Evolutionary conservation across 1,140 invertebrate genomes (phyloP).

Genomic region (Drosophila neocordata): DNA sequence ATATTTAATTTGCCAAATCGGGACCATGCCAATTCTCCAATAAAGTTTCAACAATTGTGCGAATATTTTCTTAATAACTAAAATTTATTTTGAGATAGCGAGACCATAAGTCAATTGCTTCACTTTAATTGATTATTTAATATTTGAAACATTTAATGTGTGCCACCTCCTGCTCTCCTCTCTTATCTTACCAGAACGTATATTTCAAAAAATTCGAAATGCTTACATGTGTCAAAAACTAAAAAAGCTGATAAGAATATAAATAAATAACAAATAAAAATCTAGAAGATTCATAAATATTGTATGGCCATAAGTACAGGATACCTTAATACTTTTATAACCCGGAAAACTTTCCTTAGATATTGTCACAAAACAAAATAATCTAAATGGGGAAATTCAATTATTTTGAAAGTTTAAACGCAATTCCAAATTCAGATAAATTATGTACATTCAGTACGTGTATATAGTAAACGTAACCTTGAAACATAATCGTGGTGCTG

Average conservation of each 20-base stretch:
- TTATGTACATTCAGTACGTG: no score
- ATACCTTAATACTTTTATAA: no score
- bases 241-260: neutral
- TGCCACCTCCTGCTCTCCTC: neutral
- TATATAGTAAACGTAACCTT: no score
- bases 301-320: neutral
- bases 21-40: constrained; percentile 12
- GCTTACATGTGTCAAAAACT: constrained; percentile 1
- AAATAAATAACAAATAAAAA: neutral
- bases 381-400: no score
- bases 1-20: constrained; percentile 19
- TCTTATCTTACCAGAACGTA: neutral
- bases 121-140: constrained; percentile 15
- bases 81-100: neutral
- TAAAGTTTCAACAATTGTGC: constrained; percentile 16
- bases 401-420: no score
- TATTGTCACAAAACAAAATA: no score
- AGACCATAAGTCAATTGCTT: neutral
- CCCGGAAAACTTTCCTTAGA: no score
- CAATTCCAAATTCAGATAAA: no score
- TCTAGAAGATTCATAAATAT: neutral
- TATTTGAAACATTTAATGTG: neutral
- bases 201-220: neutral
- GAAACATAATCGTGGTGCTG: neutral
- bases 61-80: neutral